Base-by-base conservation (phyloP, 1,140 invertebrate species). In the Babylonia areolata region DNA sequence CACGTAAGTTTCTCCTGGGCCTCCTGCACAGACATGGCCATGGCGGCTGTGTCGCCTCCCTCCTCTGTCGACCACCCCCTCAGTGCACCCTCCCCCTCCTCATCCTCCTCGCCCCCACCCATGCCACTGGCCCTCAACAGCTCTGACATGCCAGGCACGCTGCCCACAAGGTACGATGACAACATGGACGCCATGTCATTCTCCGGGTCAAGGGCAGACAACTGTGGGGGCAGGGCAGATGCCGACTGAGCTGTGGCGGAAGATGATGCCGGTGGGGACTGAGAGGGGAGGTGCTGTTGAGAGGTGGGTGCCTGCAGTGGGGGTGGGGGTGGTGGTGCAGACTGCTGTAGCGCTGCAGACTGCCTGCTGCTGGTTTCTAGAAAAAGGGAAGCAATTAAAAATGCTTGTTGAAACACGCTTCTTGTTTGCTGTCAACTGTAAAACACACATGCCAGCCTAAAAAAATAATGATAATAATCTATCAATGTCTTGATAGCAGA, bases 1-100 rank as follows among this genome's bases (percentile, higher is more conserved):
- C 64, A 93, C 92, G 89, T 84, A 33, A 93, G 80, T 89, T 93
- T 93, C 35, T 91, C 88, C 79, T 88, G 88, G 12, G 92, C 90
- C 73, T 93, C 92, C 75, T 91, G 78, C 54, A 92, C 87, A 28
- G 89, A 87, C 1, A 90, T 46, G 0, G 91, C 86, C n/a, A 28
- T 33, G 33, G 40, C 42, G 6, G 42, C 78, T 51, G 40, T 3
- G 28, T 80, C 78, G 0, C 46, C 78, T 20, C 33, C 39, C 78
- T 58, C 42, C 28, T 2, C n/a, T 11, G n/a, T 12, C 42, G n/a
- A 23, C 42, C 42, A n/a, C 3, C 78, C 78, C 40, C 20, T 54
- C 42, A 54, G 6, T 39, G 37, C 77, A 3, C 46, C 73, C 58
- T 28, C 20, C 58, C 58, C 28, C 5, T 64, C 69, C 31, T 79